These are phyloP conservation scores for Atherinosoma microstoma DNA, from an alignment of 2,797 vertebrate species.

Conservation along the genomic window DNA sequence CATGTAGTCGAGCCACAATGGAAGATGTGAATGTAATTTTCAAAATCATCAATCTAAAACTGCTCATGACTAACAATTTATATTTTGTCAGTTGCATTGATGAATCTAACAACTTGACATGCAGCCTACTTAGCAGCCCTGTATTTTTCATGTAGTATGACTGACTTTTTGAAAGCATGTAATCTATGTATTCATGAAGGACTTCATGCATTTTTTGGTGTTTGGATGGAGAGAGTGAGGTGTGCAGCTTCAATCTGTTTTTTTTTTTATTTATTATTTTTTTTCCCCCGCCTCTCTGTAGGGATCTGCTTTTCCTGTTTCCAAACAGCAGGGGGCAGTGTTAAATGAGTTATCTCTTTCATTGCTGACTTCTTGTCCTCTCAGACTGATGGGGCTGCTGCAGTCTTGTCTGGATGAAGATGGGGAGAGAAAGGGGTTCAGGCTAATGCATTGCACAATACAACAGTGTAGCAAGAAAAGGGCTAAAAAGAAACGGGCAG, in stretches of 20 bases:
- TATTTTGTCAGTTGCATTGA: slow-evolving; percentile 33
- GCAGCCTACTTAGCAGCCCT: slow-evolving; percentile 41
- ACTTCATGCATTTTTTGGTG: slow-evolving; percentile 66
- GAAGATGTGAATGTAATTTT: slow-evolving; percentile 34
- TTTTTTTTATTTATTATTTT: background rate
- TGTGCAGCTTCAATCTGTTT: slow-evolving; percentile 22
- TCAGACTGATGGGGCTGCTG: slow-evolving; percentile 74
- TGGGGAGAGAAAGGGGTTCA: slow-evolving; percentile 33
- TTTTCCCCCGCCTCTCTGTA: background rate
- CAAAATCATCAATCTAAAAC: slow-evolving; percentile 26
- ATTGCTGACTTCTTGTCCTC: slow-evolving; percentile 73
- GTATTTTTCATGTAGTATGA: slow-evolving; percentile 48
- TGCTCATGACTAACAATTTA: slow-evolving; percentile 28
- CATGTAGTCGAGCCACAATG: background rate
- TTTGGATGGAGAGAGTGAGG: slow-evolving; percentile 34
- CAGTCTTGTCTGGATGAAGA: slow-evolving; percentile 73
- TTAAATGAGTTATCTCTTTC: slow-evolving; percentile 73
- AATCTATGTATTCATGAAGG: slow-evolving; percentile 63
- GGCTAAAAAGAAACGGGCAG: slow-evolving; percentile 60
- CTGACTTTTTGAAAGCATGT: slow-evolving; percentile 61
- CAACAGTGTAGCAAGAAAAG: slow-evolving; percentile 67
- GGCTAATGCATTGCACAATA: slow-evolving; percentile 82
- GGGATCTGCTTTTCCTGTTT: slow-evolving; percentile 28
- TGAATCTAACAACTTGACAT: slow-evolving; percentile 38
- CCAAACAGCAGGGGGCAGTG: slow-evolving; percentile 83